Percentiles rank a stretch among this genome's conserved stretches.
Evolutionary conservation across 2,113 vertebrate species (phyloP).

Genomic region (Phalacrocorax carbo): DNA sequence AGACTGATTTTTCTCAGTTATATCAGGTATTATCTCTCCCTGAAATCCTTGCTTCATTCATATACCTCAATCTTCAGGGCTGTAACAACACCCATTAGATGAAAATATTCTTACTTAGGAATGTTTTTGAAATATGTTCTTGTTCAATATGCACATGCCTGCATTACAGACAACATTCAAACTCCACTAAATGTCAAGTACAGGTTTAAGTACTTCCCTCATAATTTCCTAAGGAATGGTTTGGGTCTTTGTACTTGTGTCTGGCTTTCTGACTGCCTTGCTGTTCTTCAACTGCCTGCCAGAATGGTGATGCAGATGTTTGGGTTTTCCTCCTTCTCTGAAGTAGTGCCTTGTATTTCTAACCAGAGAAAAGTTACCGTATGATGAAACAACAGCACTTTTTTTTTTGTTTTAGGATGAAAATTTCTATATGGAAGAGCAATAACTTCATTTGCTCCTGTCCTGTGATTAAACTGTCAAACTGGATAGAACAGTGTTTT

Average conservation of each 20-base stretch:
- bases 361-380: neutral
- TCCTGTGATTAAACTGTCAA: neutral
- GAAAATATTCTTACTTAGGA: neutral
- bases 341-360: neutral
- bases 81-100: neutral
- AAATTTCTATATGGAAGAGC: neutral
- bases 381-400: neutral
- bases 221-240: neutral
- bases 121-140: neutral
- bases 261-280: neutral
- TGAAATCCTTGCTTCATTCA: neutral
- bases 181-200: constrained; percentile 22
- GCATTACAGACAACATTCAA: neutral
- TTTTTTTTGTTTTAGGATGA: neutral
- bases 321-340: neutral
- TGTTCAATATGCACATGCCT: neutral
- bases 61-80: neutral
- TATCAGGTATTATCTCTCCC: neutral
- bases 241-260: neutral
- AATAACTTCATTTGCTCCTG: neutral
- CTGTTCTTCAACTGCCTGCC: neutral
- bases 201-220: neutral
- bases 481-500: neutral
- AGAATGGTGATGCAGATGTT: neutral
- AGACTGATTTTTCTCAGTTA: neutral